Evolutionary conservation across 2,113 vertebrate species (phyloP), one percentile per base, ranked within the genome.

Genomic region (Hippolais icterina): DNA sequence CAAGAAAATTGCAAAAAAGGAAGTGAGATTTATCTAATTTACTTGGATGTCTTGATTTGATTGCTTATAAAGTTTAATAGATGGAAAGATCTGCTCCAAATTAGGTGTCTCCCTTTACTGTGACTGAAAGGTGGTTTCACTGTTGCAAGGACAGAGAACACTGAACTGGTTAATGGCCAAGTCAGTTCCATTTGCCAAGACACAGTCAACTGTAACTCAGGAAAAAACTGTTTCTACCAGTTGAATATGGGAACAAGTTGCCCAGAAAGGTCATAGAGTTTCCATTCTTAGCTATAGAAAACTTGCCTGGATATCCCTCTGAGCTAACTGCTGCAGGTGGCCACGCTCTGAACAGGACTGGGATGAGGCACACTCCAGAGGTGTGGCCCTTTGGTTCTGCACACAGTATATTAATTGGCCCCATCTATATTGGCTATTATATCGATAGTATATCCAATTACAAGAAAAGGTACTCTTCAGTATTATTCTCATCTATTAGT

Each of bases 381-480:
- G 6, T 37, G 22, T 27, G 25, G 44, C 20, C 3, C 17, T 69
- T 27, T 44, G 41, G 23, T 60, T 83, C 49, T 47, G 37, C 19
- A 89, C 31, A 44, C 16, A n/a, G 28, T 15, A 15, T 5, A 28
- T 59, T 46, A 65, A 74, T 12, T 2, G 5, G 22, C 4, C 29
- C 63, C 23, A 56, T 1, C 31, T 33, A 12, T 47, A 18, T 12
- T 70, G 35, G 17, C 39, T 56, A 6, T 44, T 59, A 64, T n/a
- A 75, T 17, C 2, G 4, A 18, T 25, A 18, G 9, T 23, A 11
- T 27, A 37, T 28, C 8, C 0, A 0, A 39, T 52, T 21, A 59
- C 11, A 74, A 78, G 16, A 47, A 65, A 88, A 85, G 7, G 3
- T 50, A 49, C 8, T 53, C 15, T 52, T 50, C 25, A 35, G 12